Evolutionary conservation across 2,113 vertebrate genomes (phyloP), one percentile per base, ranked within the genome.

Genomic region (Turnix velox): DNA sequence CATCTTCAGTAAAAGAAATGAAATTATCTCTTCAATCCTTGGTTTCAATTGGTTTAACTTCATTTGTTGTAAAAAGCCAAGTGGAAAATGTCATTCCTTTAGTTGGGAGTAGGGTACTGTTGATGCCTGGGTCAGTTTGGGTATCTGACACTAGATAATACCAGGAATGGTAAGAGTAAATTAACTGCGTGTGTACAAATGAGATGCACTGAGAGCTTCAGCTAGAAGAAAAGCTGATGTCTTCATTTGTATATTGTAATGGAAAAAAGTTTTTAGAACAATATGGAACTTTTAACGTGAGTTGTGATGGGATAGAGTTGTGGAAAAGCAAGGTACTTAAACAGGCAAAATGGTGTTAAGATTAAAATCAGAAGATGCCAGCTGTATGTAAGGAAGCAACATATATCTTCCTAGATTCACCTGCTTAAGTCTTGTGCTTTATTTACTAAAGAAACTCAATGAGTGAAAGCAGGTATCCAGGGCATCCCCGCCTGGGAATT

Each of bases 1-100:
- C 11, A 12, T 66, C 46, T 87, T 61, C 16, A 25, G 22, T 61
- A 77, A 88, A 94, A 84, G n/a, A 61, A 85, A 82, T 5, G 1
- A 37, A 77, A 74, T 74, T 35, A 48, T 73, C 73, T 79, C 61
- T 74, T 54, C 40, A 68, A 1, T 75, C n/a, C 43, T 80, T 57
- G 54, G 45, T 75, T 96, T 95, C 54, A 92, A 93, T 65, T 84
- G 75, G 33, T 90, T 84, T 82, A 59, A 61, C 52, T 94, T 85
- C 20, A 54, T 92, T 93, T 83, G 18, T 65, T 89, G 58, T 33
- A 65, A 23, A 46, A 65, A 88, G 42, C 85, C 91, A 87, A 96
- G 90, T 82, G 72, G 66, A 92, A 88, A 74, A 76, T 93, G 69
- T 90, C 51, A 43, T 85, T 90, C 71, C 51, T 69, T 6, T 84